phyloP scores from a whole-genome alignment of 2,797 vertebrate genomes.

The Crax fasciolata region DNA sequence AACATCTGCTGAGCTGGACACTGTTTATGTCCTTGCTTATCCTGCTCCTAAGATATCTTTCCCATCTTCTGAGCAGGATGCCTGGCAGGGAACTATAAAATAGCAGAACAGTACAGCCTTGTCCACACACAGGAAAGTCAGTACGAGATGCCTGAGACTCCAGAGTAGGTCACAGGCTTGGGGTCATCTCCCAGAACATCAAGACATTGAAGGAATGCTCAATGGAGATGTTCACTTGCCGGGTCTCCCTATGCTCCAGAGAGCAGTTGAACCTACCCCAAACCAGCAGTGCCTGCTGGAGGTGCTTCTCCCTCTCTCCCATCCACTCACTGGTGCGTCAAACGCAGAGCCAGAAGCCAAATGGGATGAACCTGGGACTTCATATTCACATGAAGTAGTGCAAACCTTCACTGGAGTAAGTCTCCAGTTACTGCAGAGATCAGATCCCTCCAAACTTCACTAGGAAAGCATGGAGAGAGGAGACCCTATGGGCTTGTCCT shows the following conservation, averaged over 20 bases:
- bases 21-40: not conserved
- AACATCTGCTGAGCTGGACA: not conserved
- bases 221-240: not conserved
- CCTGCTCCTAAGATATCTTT: not conserved
- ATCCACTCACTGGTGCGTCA: rapidly evolving
- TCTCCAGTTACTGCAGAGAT: not conserved
- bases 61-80: not conserved
- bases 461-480: rapidly evolving
- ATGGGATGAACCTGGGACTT: not conserved
- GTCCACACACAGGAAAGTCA: not conserved
- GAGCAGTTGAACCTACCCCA: not conserved
- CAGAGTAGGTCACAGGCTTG: not conserved
- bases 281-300: not conserved
- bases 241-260: not conserved
- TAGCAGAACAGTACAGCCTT: not conserved
- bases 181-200: not conserved
- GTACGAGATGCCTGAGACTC: not conserved
- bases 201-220: not conserved
- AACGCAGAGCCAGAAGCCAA: not conserved
- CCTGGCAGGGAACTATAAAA: not conserved
- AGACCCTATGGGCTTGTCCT: not conserved
- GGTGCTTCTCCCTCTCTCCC: not conserved
- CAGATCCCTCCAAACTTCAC: not conserved
- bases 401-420: not conserved
- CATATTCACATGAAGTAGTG: rapidly evolving